A percentile compares a stretch with the other conserved stretches of the same genome.
Evolutionary conservation across 2,113 vertebrate genomes (phyloP).

Genomic region (Halichoeres trimaculatus): DNA sequence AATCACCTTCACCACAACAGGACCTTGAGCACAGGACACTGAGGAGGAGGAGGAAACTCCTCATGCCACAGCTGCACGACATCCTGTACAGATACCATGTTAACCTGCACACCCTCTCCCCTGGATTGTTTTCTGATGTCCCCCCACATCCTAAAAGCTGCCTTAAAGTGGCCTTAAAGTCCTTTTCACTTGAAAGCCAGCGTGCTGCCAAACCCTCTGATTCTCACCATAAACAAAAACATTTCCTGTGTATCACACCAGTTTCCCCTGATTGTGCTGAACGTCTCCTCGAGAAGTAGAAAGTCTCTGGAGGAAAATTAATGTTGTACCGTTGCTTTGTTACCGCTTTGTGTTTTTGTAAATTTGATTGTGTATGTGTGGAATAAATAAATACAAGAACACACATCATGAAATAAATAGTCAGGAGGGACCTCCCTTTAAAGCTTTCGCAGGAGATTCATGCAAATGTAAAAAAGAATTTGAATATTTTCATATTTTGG

Average conservation of each 20-base stretch:
- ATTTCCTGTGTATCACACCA: constrained; percentile 59
- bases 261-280: constrained; percentile 78
- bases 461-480: not conserved
- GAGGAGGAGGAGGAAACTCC: not conserved
- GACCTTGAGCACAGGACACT: constrained; percentile 1
- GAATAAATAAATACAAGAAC: constrained; percentile 23
- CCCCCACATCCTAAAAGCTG: constrained; percentile 45
- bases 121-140: constrained; percentile 54
- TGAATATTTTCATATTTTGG: not conserved
- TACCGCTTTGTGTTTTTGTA: not conserved
- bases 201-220: constrained; percentile 38
- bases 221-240: constrained; percentile 72
- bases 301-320: constrained; percentile 75
- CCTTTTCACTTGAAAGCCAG: constrained; percentile 38
- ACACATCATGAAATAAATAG: not conserved
- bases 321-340: constrained; percentile 51
- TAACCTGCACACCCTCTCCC: constrained; percentile 30
- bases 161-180: constrained; percentile 34
- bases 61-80: constrained; percentile 25
- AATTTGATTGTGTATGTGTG: constrained; percentile 16
- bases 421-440: not conserved
- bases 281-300: constrained; percentile 36
- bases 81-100: constrained; percentile 1
- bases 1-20: not conserved
- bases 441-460: not conserved